Evolutionary conservation across 1,140 invertebrate species (phyloP).

Genomic region (Amyelois transitella): DNA sequence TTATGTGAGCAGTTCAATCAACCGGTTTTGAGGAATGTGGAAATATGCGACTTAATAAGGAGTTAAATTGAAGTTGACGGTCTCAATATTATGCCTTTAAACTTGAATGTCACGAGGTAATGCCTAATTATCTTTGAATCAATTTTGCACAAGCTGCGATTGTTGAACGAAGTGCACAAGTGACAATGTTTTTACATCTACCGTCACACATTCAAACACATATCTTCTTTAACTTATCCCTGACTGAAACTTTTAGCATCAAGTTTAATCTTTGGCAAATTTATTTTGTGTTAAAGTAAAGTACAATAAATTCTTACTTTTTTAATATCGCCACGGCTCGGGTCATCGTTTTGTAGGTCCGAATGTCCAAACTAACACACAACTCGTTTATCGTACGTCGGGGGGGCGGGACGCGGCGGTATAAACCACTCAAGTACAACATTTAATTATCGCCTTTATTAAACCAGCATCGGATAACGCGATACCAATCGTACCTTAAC

Average conservation of each 20-base stretch:
- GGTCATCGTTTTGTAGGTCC: neutral
- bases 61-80: neutral
- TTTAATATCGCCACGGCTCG: neutral
- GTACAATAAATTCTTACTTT: neutral
- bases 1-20: neutral
- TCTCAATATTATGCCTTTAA: too few species aligned
- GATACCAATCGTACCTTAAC: constrained; percentile 16
- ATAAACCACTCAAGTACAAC: constrained; percentile 30
- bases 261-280: too few species aligned
- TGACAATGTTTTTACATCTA: too few species aligned
- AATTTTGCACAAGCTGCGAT: too few species aligned
- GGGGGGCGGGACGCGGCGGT: constrained; percentile 12
- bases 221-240: too few species aligned
- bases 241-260: too few species aligned
- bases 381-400: constrained; percentile 19
- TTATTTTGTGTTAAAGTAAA: too few species aligned
- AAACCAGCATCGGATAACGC: constrained; percentile 12
- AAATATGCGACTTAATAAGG: neutral
- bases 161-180: too few species aligned
- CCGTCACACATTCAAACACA: too few species aligned
- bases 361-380: neutral
- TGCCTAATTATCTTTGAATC: too few species aligned
- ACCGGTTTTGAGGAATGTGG: neutral
- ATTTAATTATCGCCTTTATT: constrained; percentile 33
- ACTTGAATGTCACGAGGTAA: too few species aligned